phyloP scores from a whole-genome alignment of 2,888 invertebrate genomes.

The Napeogenes inachia region DNA sequence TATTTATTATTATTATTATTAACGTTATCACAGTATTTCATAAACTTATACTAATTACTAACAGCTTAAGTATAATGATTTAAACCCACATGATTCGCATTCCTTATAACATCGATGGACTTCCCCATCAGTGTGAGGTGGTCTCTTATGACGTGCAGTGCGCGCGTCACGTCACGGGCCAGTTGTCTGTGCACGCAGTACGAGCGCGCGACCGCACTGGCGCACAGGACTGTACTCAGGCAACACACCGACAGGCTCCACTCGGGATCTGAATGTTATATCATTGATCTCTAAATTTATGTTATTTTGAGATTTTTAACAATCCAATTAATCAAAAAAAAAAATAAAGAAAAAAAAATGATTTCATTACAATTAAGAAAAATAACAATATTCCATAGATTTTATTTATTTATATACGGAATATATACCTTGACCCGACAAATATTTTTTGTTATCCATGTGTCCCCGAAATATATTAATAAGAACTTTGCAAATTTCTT shows the following conservation, averaged over 20 bases:
- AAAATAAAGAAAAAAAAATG: no score
- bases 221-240: conserved; percentile 44
- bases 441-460: conserved; percentile 46
- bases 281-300: neutral
- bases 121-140: conserved; percentile 56
- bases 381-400: no score
- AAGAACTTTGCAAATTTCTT: conserved; percentile 55
- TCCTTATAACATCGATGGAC: conserved; percentile 56
- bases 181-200: conserved; percentile 53
- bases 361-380: no score
- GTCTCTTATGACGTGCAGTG: conserved; percentile 53
- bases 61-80: no score
- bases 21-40: no score
- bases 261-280: conserved; percentile 44
- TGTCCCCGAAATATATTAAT: conserved; percentile 49
- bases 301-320: no score
- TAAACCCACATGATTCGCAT: conserved; percentile 49
- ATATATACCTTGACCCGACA: conserved; percentile 49
- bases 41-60: no score
- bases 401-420: no score
- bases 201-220: conserved; percentile 46
- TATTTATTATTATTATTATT: no score
- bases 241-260: conserved; percentile 54
- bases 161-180: conserved; percentile 39
- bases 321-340: no score